Base-by-base conservation (phyloP, 2,113 vertebrate species). In the Climacteris rufus region DNA sequence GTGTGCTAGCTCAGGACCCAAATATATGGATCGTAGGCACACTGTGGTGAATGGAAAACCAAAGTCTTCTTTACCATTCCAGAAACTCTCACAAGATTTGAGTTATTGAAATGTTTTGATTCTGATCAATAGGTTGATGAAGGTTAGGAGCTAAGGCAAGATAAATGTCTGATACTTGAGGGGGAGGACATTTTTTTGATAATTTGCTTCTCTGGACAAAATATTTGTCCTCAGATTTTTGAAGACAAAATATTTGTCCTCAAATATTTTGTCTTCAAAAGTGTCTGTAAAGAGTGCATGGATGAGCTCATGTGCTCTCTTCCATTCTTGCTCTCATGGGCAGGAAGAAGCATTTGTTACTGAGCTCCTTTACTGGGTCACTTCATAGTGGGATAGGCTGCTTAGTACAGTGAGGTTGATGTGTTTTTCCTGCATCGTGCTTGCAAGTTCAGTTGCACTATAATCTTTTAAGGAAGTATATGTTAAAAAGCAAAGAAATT, bases 311-410 rank as follows among this genome's bases (percentile, higher is more conserved):
- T 3, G 3, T 78, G 19, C 57, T 64, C 42, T 95, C 65, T 79
- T 75, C 83, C 42, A 42, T 94, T 97, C 82, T 82, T 85, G 42
- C 52, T 64, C 76, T 92, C 0, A 0, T 74, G 93, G 84, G 77
- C 78, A 96, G 83, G 63, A 93, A 74, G 81, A 87, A 96, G 53
- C 45, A 1, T 94, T 76, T 96, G 63, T 89, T 93, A 27, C 31
- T 19, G 45, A 94, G 76, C 70, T 94, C 37, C 92, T 95, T 89
- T 87, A 96, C n/a, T 88, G 82, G 96, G 35, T 92, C 76, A 89
- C 52, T 94, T 54, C 50, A 23, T 59, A 88, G 84, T 91, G 54
- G 31, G 75, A 42, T 83, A 53, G 76, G 63, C 35, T 27, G 10
- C 82, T 83, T 60, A 77, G 13, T 59, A 54, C 57, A 49, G 40